These are phyloP conservation scores for Esox niger DNA, from an alignment of 2,113 vertebrate genomes.

Conservation along the genomic window DNA sequence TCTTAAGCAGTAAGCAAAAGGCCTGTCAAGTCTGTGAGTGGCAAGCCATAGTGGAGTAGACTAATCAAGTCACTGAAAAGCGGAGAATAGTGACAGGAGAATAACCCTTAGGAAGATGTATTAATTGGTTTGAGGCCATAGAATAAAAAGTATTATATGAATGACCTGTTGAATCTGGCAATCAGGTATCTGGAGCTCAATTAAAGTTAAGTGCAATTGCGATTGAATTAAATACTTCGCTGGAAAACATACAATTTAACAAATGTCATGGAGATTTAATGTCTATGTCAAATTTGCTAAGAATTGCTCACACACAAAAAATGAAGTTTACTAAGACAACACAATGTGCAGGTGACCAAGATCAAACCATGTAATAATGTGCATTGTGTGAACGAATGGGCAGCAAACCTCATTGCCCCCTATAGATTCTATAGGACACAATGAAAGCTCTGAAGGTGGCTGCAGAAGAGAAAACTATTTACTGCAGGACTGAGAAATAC, in stretches of 20 bases:
- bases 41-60: background rate
- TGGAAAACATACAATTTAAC: no score
- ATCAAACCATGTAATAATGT: slow-evolving; percentile 31
- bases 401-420: slow-evolving; percentile 18
- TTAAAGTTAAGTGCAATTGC: no score
- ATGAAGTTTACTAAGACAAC: no score
- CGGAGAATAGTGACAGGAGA: background rate
- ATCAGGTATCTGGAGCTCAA: no score
- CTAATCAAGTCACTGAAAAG: background rate
- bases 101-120: no score
- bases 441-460: slow-evolving; percentile 46
- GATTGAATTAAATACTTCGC: no score
- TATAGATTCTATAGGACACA: slow-evolving; percentile 32
- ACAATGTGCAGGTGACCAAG: slow-evolving; percentile 6
- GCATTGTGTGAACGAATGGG: slow-evolving; percentile 37
- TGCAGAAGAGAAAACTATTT: slow-evolving; percentile 70
- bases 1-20: background rate
- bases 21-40: slow-evolving; percentile 1
- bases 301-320: no score
- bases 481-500: slow-evolving; percentile 62
- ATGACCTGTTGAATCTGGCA: no score
- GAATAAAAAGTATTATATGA: no score
- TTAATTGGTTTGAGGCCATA: no score
- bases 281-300: no score
- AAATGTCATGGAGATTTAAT: no score